Evolutionary conservation across 2,797 vertebrate genomes (phyloP).

Genomic region (Molossus alvarezi): DNA sequence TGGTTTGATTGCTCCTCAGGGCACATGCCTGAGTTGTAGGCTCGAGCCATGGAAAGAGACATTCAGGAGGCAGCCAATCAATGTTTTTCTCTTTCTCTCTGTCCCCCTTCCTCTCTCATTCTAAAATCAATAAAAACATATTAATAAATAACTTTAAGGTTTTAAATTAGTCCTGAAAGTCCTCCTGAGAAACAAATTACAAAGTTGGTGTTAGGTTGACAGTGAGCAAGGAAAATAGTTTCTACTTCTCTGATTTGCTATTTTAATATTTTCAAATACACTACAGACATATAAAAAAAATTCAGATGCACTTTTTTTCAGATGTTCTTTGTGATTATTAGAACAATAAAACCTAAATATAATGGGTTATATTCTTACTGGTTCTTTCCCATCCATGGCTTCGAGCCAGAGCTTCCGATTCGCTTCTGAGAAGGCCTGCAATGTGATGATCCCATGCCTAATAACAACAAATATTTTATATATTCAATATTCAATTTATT

Average conservation of each 20-base stretch:
- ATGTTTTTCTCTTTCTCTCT: too few relatives aligned
- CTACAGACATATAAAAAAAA: background rate
- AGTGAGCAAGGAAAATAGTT: background rate
- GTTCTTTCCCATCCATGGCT: conserved; percentile 99
- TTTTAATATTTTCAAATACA: conserved; percentile 25
- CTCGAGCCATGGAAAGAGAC: too few relatives aligned
- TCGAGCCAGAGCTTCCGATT: conserved; percentile 98
- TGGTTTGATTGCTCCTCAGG: too few relatives aligned
- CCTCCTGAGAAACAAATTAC: background rate
- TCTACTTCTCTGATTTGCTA: background rate
- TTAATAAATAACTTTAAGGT: background rate
- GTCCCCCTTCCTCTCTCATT: too few relatives aligned
- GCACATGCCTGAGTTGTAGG: too few relatives aligned
- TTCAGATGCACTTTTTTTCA: background rate
- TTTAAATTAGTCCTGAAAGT: conserved; percentile 15
- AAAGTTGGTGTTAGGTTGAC: background rate
- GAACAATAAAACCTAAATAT: background rate
- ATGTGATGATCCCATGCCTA: conserved; percentile 97
- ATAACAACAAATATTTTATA: conserved; percentile 82
- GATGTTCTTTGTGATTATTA: background rate
- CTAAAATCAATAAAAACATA: background rate
- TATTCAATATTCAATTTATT: conserved; percentile 9
- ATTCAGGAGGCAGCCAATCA: too few relatives aligned
- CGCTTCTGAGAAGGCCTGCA: conserved; percentile 97
- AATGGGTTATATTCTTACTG: conserved; percentile 91